These are phyloP conservation scores for Diadumene lineata DNA, from an alignment of 92 coral and sea anemone species.

Conservation along the genomic window DNA sequence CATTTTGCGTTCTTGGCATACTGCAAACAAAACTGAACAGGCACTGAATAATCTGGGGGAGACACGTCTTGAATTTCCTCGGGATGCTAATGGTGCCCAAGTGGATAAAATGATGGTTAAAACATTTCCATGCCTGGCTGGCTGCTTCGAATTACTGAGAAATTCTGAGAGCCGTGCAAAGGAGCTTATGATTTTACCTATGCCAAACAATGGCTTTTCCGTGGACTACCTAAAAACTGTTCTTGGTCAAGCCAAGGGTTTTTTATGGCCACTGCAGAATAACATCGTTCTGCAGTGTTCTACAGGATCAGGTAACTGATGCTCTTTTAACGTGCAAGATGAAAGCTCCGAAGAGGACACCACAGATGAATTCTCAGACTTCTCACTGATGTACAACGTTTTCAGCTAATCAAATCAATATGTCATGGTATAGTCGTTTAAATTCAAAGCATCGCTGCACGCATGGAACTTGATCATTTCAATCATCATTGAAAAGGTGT, in stretches of 20 bases:
- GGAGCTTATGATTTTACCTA: neutral
- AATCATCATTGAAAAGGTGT: no score
- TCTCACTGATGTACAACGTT: no score
- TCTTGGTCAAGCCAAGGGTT: neutral
- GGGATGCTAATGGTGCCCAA: conserved; percentile 1
- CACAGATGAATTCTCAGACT: no score
- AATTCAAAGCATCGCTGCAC: no score
- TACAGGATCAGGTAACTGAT: conserved; percentile 1
- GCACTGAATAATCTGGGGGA: neutral
- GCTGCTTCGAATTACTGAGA: neutral
- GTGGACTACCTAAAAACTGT: conserved; percentile 7
- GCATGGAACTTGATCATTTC: no score
- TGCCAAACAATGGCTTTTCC: conserved; percentile 1
- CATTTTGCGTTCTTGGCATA: no score
- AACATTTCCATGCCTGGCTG: neutral
- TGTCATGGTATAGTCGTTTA: no score
- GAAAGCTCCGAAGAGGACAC: no score
- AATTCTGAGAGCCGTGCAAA: neutral
- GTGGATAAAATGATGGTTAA: neutral
- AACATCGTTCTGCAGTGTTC: neutral
- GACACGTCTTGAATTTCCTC: no score
- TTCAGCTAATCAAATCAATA: no score
- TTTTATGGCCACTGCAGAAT: conserved; percentile 1
- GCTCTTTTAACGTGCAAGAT: no score
- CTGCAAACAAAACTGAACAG: no score